These are phyloP conservation scores for Poecilus cupreus DNA, from an alignment of 2,888 invertebrate species.

Conservation along the genomic window DNA sequence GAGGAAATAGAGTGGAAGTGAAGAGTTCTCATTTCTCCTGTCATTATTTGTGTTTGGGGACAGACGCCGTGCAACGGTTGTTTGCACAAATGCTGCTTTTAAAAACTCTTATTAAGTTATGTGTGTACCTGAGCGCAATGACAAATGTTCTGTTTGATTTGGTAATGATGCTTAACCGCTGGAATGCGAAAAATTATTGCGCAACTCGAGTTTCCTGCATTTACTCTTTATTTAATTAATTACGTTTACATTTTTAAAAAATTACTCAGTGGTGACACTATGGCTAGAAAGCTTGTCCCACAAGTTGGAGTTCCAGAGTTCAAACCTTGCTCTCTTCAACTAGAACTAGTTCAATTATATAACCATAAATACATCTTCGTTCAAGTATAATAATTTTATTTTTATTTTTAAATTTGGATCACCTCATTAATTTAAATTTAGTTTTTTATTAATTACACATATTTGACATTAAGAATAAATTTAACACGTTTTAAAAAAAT, in stretches of 20 bases:
- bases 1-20: neutral
- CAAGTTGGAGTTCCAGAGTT: no score
- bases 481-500: no score
- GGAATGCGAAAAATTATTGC: constrained; percentile 11
- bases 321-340: no score
- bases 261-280: no score
- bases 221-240: neutral
- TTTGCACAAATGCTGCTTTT: constrained; percentile 42
- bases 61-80: constrained; percentile 21
- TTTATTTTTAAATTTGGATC: no score
- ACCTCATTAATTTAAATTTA: no score
- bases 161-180: constrained; percentile 24
- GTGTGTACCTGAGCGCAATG: constrained; percentile 42
- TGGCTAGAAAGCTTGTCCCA: no score
- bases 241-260: neutral
- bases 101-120: constrained; percentile 44
- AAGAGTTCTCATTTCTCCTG: constrained; percentile 19
- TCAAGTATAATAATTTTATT: no score
- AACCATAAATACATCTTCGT: no score
- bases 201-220: neutral
- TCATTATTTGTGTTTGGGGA: constrained; percentile 40
- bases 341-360: no score
- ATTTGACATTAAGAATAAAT: no score
- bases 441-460: no score
- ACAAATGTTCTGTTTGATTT: constrained; percentile 34